Conservation (phyloP, 2,888 invertebrate genomes). For the Chelonus formosanus region DNA sequence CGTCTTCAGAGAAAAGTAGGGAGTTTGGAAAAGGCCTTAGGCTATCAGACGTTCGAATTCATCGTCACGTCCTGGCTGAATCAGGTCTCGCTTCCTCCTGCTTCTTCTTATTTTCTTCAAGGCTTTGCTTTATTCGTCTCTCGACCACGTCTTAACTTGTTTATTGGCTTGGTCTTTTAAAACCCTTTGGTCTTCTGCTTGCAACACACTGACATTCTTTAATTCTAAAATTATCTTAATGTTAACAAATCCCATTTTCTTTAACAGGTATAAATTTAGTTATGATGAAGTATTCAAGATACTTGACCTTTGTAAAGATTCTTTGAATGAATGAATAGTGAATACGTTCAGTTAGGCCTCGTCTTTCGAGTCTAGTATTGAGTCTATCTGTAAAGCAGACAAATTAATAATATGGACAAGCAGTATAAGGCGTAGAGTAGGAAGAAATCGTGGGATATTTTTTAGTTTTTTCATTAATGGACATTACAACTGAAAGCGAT, state of each 20-base stretch:
- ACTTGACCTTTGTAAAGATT: too few relatives aligned
- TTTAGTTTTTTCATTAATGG: background rate
- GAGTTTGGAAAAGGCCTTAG: slow-evolving; percentile 21
- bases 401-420: too few relatives aligned
- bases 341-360: too few relatives aligned
- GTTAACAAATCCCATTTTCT: too few relatives aligned
- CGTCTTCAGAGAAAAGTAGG: too few relatives aligned
- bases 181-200: slow-evolving; percentile 27
- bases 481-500: slow-evolving; percentile 23
- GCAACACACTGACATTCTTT: too few relatives aligned
- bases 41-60: slow-evolving; percentile 34
- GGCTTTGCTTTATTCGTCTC: slow-evolving; percentile 20
- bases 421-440: background rate
- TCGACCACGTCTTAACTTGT: slow-evolving; percentile 23
- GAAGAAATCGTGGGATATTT: slow-evolving; percentile 14
- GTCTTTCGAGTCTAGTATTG: too few relatives aligned
- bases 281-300: too few relatives aligned
- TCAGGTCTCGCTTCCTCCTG: slow-evolving; percentile 13
- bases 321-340: too few relatives aligned
- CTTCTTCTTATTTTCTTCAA: slow-evolving; percentile 12
- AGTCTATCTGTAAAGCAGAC: too few relatives aligned
- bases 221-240: too few relatives aligned
- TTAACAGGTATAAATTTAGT: too few relatives aligned
- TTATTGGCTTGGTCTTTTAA: slow-evolving; percentile 22
- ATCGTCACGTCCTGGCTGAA: slow-evolving; percentile 25